A percentile compares a stretch with the other conserved stretches of the same genome.
These are phyloP conservation scores for Dipodomys ordii DNA, from an alignment of 2,113 vertebrate genomes.

Conservation along the genomic window DNA sequence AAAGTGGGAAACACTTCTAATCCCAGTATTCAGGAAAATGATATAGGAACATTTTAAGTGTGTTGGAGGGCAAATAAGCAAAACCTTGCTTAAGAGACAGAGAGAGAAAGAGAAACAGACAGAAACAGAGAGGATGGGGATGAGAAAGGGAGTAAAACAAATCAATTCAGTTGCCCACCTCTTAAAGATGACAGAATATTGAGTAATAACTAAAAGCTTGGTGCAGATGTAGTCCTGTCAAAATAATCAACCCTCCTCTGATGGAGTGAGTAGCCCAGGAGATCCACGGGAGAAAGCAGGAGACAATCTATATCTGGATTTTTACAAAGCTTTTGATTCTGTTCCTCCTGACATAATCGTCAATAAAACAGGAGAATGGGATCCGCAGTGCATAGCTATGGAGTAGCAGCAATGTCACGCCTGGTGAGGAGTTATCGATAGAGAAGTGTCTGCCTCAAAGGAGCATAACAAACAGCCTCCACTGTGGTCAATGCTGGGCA, in stretches of 20 bases:
- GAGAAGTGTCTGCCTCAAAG: not conserved
- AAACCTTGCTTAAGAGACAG: not conserved
- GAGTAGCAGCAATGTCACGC: conserved; percentile 47
- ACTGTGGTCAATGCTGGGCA: conserved; percentile 48
- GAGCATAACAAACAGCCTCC: conserved; percentile 36
- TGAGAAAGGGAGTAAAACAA: too few species aligned
- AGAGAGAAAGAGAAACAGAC: not conserved
- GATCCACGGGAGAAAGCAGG: conserved; percentile 59
- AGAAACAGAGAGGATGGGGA: not conserved
- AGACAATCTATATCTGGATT: conserved; percentile 47
- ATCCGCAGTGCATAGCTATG: not conserved
- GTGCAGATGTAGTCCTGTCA: conserved; percentile 19
- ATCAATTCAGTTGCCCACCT: not conserved
- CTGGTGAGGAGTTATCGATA: not conserved
- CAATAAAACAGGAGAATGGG: conserved; percentile 66
- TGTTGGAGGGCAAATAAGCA: not conserved
- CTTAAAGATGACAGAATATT: not conserved
- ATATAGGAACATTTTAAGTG: not conserved
- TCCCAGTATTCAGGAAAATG: not conserved
- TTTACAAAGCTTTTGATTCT: conserved; percentile 70
- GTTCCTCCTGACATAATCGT: conserved; percentile 61
- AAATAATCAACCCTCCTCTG: conserved; percentile 54
- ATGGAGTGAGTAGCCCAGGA: conserved; percentile 37
- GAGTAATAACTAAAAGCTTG: conserved; percentile 18
- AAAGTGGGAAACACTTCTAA: not conserved